A percentile compares a stretch with the other conserved stretches of the same genome.
phyloP scores from a whole-genome alignment of 2,888 invertebrate species.

The Cistogaster globosa region DNA sequence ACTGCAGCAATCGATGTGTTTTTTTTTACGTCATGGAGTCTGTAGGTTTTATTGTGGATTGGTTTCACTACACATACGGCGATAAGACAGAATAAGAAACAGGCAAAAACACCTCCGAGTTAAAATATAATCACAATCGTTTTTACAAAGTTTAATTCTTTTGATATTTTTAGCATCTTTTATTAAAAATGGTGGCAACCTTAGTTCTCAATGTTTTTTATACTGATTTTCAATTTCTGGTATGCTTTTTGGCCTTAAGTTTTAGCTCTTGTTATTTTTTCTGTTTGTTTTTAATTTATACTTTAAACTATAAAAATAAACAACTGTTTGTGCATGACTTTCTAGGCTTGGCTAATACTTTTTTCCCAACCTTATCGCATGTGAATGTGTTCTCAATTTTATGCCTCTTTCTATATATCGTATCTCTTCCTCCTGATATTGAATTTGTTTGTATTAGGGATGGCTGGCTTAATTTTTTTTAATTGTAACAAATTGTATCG shows the following conservation, averaged over 20 bases:
- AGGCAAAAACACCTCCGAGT: no score
- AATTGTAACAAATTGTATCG: no score
- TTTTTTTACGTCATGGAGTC: no score
- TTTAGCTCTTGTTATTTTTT: constrained; percentile 15
- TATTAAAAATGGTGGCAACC: no score
- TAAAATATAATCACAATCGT: no score
- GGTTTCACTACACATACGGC: no score
- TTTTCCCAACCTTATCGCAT: constrained; percentile 2
- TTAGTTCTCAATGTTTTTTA: constrained; percentile 15
- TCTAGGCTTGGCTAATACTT: constrained; percentile 60
- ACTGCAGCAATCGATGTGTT: no score
- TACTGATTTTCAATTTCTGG: constrained; percentile 54
- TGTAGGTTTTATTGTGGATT: no score
- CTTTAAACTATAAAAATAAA: constrained; percentile 33
- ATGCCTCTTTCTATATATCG: neutral
- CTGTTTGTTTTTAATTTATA: constrained; percentile 45
- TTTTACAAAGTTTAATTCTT: no score
- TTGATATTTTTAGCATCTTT: no score
- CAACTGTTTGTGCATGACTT: constrained; percentile 22
- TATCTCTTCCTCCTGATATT: neutral
- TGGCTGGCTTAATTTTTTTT: no score
- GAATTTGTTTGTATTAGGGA: neutral
- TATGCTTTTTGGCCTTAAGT: constrained; percentile 58
- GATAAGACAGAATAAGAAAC: no score
- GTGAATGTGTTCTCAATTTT: neutral